Evolutionary conservation across 2,113 vertebrate genomes (phyloP), one percentile per base, ranked within the genome.

Genomic region (Cyprinodon variegatus): DNA sequence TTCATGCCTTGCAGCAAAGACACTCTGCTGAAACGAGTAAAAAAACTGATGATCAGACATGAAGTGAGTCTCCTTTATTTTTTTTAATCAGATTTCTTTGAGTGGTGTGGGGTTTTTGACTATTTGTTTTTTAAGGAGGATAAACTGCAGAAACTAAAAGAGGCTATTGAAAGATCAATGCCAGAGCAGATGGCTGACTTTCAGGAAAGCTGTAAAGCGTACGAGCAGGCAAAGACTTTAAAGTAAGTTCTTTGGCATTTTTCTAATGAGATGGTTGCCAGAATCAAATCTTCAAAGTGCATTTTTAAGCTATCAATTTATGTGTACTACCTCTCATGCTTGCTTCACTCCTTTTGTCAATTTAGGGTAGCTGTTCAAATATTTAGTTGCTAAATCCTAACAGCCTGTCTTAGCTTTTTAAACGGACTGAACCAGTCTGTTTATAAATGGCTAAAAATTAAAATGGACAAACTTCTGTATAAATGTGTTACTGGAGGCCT

Each of bases 1-100:
- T 95, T 97, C 92, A 93, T 98, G 83, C 96, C 96, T n/a, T 98
- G 96, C 93, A 96, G 95, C 88, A 97, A 96, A 91, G 96, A 96
- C 20, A 95, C 96, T 0, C 93, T 99, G 78, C 80, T 97, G 45
- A 97, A 97, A 83, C 92, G 96, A 5, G 95, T 95, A 50, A 96
- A 94, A 67, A 96, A 94, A 68, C 95, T 98, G 7, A 91, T 96
- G n/a, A 93, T 89, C 0, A 90, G 95, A 41, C 96, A 96, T 46
- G 53, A 6, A 94, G 96, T 98, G 84, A 90, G 95, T 65, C 13
- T 29, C 29, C 29, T 29, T 29, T 2, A 29, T 3, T 14, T 1
- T 3, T 13, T 70, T 59, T 8, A 15, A 3, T 14, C 39, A 13
- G 11, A 1, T 63, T 62, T 68, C 4, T 22, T 14, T 29, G 9